Conservation (phyloP, 2,113 vertebrate species). For the Zapornia atra region DNA sequence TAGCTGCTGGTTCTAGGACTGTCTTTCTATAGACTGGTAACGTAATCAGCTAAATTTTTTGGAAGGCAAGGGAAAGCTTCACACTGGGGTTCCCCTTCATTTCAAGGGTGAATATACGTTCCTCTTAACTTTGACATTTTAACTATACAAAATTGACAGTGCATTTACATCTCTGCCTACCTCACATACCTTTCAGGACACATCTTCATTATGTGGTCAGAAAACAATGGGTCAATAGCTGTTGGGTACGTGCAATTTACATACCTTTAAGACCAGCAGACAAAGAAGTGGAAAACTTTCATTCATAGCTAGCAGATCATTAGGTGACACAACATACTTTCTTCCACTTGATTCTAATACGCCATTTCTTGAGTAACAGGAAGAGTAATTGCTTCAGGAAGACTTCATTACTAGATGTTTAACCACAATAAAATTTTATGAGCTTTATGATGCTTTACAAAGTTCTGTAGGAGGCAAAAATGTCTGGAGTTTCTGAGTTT, state of each 20-base stretch:
- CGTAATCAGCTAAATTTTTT: not conserved
- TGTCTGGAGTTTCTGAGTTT: not conserved
- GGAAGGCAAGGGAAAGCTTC: not conserved
- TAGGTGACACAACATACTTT: not conserved
- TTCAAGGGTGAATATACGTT: not conserved
- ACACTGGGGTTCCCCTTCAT: not conserved
- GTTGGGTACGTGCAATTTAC: not conserved
- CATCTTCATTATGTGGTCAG: not conserved
- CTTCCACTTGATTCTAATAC: not conserved
- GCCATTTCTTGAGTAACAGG: not conserved
- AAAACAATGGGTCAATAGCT: not conserved
- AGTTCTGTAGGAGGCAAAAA: not conserved
- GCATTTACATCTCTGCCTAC: not conserved
- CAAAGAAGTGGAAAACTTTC: not conserved
- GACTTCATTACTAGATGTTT: not conserved
- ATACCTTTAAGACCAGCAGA: not conserved
- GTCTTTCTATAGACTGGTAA: not conserved
- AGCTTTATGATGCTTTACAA: not conserved
- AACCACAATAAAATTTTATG: not conserved
- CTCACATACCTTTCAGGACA: not conserved
- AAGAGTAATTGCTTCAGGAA: conserved; percentile 14
- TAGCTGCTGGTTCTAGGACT: not conserved
- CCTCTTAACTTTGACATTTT: not conserved
- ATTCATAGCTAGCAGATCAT: not conserved
- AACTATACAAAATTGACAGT: not conserved